Conservation (phyloP, 2,113 vertebrate species). For the Hemiscyllium ocellatum region DNA sequence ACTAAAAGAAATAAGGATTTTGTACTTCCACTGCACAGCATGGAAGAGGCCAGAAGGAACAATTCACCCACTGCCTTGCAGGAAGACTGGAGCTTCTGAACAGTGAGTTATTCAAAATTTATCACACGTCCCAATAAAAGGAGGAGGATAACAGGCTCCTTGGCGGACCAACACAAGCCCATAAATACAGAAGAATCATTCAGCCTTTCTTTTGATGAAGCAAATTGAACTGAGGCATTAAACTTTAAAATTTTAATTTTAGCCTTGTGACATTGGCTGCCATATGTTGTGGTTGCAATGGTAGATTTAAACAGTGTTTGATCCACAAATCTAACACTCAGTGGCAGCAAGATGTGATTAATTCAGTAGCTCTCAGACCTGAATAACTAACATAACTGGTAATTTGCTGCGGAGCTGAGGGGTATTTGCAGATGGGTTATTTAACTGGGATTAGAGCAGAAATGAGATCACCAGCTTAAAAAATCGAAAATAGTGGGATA, state of each 20-base stretch:
- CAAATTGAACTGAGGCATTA: not conserved
- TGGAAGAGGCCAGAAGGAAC: not conserved
- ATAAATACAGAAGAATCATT: not conserved
- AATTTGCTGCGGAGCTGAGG: not conserved
- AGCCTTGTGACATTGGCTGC: not conserved
- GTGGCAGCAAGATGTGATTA: not conserved
- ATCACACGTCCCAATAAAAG: not conserved
- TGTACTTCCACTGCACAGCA: not conserved
- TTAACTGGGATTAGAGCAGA: not conserved
- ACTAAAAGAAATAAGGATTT: not conserved
- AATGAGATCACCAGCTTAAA: not conserved
- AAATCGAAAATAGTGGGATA: not conserved
- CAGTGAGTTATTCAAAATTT: not conserved
- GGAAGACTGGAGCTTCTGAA: not conserved
- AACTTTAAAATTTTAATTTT: not conserved
- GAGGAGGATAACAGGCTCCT: not conserved
- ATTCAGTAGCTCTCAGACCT: not conserved
- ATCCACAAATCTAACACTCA: not conserved
- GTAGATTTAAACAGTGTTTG: not conserved
- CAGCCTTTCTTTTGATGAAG: not conserved
- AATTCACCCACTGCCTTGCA: not conserved
- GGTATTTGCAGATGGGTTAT: not conserved
- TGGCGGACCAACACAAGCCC: not conserved
- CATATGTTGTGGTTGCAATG: not conserved
- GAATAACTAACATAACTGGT: not conserved